Evolutionary conservation across 2,113 vertebrate species (phyloP), one percentile per base, ranked within the genome.

Genomic region (Chamaetylas fuelleborni): DNA sequence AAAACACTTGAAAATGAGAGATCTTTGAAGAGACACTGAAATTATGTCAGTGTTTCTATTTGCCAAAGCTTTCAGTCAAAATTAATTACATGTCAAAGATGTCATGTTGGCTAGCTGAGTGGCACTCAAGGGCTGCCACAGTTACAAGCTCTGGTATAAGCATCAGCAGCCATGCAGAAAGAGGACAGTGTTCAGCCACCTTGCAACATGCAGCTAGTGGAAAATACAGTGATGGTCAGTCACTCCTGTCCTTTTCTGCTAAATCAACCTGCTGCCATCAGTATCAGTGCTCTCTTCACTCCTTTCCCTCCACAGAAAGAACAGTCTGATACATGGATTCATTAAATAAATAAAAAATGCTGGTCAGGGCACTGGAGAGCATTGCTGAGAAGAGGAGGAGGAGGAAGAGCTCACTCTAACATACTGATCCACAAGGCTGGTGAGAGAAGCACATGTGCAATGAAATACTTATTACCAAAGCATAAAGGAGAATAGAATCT

Each of bases 51-150:
- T 51, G 60, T 87, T 96, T 74, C 73, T 84, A n/a, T 95, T 91
- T 90, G 65, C 89, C 81, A 90, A 15, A 94, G 40, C 72, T 60
- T 95, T 96, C 71, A 88, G 71, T 94, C 79, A 97, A 73, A 92
- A 90, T 65, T 73, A 96, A 92, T 86, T 77, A 57, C 40, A 79
- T 57, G 78, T 66, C 90, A 80, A 72, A 90, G 45, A 48, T 79
- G 65, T 95, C 70, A 60, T 1, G n/a, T 73, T 85, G 53, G 70
- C 43, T 70, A 87, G 43, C 12, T 60, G 87, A 93, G 69, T 50
- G 61, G 69, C 64, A 51, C 51, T 54, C 56, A 14, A 60, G 45
- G 25, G 78, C 57, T 28, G 24, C 22, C 0, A 0, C 4, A 16
- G 48, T 61, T 42, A 71, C 19, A 65, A 76, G 69, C 48, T 13